Evolutionary conservation across 1,140 invertebrate genomes (phyloP), one percentile per base, ranked within the genome.

Genomic region (Drosophila jambulina): DNA sequence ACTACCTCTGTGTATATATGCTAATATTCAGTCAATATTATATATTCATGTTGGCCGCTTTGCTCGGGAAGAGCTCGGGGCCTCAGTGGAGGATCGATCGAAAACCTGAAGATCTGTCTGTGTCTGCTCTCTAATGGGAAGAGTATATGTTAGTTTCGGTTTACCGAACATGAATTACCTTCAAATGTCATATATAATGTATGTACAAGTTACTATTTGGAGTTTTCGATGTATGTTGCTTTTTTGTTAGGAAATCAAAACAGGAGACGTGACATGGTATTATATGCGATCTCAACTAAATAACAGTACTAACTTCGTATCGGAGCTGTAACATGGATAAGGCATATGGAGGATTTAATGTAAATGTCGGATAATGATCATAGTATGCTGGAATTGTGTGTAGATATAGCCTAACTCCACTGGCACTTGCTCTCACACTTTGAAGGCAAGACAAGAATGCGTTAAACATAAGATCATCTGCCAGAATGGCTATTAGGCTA

Each of bases 11-110:
- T 72, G 15, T 48, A 27, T 48, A 83, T 80, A 87, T 72, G 72
- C 85, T 84, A 87, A 81, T 80, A 74, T 88, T 88, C 84, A 88
- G 84, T 88, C 84, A 90, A 81, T 88, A 84, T 84, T 84, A 87
- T 76, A 58, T 45, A 62, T 49, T 69, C 58, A 62, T 68, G 48
- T 60, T 59, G 21, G 69, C 58, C 32, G n/a, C 34, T 59, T 10
- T 17, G 19, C 25, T 21, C 38, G 65, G 65, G 36, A 51, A 51
- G 65, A 70, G 69, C 45, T 72, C 25, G 46, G 53, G 38, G 36
- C 53, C 27, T 76, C 63, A 68, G 53, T 56, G 48, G 67, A 70
- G 67, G 63, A 70, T 70, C 60, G 60, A 57, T 70, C 49, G 63
- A 77, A 77, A 78, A 78, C 57, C 61, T 67, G 63, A 70, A 70